Evolutionary conservation across 2,113 vertebrate genomes (phyloP), one percentile per base, ranked within the genome.

Genomic region (Danionella cerebrum): DNA sequence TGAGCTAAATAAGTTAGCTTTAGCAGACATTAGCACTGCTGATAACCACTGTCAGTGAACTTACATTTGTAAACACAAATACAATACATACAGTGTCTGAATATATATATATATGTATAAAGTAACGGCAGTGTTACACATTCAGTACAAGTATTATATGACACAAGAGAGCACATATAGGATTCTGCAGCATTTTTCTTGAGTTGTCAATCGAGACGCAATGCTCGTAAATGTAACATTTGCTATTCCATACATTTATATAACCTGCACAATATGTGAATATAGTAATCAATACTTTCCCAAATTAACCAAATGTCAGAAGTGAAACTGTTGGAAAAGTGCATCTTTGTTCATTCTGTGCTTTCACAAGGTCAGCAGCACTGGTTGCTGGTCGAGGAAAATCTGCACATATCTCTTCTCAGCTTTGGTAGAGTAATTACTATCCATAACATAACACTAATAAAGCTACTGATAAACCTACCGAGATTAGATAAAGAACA

Each of bases 211-310:
- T 54, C 25, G 48, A 8, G n/a, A 58, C 50, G 31, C 14, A 13
- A 52, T 39, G 54, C 14, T 58, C 14, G 59, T 71, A 67, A 67
- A 71, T 71, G 67, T 62, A 57, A 67, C 59, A 58, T 44, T 18
- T 22, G 19, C 21, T 36, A 65, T 51, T 65, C 2, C n/a, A 29
- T 59, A 65, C 13, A 57, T 59, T 33, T 67, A 39, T 71, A 71
- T 67, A 36, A 62, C 31, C 2, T 55, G 25, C 44, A 57, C 35
- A 58, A 14, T 8, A 27, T 21, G 41, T 44, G 25, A 27, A 60
- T 31, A 67, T 67, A 70, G 67, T 67, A 70, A 27, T 19, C 31
- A 7, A 51, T 51, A 71, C 33, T 16, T 57, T 11, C 57, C 62
- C 47, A 35, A 13, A 9, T 31, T 36, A 47, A 70, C 52, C 66